Conservation (phyloP, 1,140 invertebrate genomes). For the Cherax destructor region DNA sequence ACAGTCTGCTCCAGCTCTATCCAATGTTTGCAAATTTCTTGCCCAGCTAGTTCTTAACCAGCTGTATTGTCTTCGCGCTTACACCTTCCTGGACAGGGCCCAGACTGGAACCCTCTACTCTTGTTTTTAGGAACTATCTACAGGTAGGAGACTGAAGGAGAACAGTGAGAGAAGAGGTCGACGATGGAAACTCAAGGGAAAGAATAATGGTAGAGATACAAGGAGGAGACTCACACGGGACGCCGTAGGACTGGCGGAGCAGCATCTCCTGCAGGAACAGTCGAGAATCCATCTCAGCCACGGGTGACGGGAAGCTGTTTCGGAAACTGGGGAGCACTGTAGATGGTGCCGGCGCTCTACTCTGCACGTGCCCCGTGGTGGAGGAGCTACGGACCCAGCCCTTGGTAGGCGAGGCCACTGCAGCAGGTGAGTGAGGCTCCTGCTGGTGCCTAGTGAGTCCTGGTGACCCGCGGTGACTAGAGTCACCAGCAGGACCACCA, state of each 20-base stretch:
- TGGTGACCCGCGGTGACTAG: background rate
- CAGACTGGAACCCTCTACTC: too few relatives aligned
- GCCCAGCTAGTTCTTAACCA: too few relatives aligned
- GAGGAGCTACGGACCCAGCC: background rate
- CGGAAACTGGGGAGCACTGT: background rate
- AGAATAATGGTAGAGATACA: too few relatives aligned
- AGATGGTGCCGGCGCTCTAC: too few relatives aligned
- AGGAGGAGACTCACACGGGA: background rate
- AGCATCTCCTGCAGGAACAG: background rate
- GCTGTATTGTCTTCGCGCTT: too few relatives aligned
- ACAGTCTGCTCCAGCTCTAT: too few relatives aligned
- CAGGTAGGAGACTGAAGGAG: too few relatives aligned
- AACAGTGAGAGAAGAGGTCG: too few relatives aligned
- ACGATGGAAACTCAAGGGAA: too few relatives aligned
- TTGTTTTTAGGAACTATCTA: too few relatives aligned
- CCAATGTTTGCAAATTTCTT: too few relatives aligned
- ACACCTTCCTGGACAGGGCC: too few relatives aligned
- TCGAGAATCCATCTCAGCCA: background rate
- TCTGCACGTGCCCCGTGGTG: background rate
- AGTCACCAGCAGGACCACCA: background rate
- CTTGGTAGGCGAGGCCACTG: background rate
- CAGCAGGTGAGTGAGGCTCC: background rate
- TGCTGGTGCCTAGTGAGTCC: background rate
- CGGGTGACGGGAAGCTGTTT: background rate
- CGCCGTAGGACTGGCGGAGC: background rate